phyloP scores from a whole-genome alignment of 2,888 invertebrate species.

The Ophonus ardosiacus region DNA sequence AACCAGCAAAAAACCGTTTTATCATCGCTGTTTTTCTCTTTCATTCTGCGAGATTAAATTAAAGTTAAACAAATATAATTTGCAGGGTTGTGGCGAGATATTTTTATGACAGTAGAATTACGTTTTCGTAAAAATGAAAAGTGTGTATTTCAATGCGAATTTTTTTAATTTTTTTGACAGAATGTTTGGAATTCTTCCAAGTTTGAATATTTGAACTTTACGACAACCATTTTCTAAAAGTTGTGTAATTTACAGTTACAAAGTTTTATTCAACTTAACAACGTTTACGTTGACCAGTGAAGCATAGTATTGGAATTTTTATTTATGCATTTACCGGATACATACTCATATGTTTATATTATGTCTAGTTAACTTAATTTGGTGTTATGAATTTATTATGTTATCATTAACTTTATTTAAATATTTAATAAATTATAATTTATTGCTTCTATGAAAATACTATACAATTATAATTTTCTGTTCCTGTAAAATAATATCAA shows the following conservation, averaged over 20 bases:
- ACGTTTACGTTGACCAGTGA: background rate
- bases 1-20: constrained; percentile 12
- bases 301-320: background rate
- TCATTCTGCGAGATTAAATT: background rate
- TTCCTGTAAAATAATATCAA: no score
- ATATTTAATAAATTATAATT: no score
- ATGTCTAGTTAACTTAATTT: background rate
- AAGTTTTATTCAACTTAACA: background rate
- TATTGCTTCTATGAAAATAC: no score
- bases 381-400: no score
- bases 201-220: constrained; percentile 4
- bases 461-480: no score
- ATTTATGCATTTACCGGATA: background rate
- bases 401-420: no score
- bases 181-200: constrained; percentile 1
- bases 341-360: no score
- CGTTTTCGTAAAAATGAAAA: background rate
- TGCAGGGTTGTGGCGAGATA: background rate
- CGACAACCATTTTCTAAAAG: background rate
- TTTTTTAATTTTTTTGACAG: background rate
- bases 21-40: constrained; percentile 24
- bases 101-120: constrained; percentile 36
- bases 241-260: background rate
- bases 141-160: background rate
- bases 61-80: constrained; percentile 45